Evolutionary conservation across 2,888 invertebrate genomes (phyloP).

Genomic region (Drosophila sordidula): DNA sequence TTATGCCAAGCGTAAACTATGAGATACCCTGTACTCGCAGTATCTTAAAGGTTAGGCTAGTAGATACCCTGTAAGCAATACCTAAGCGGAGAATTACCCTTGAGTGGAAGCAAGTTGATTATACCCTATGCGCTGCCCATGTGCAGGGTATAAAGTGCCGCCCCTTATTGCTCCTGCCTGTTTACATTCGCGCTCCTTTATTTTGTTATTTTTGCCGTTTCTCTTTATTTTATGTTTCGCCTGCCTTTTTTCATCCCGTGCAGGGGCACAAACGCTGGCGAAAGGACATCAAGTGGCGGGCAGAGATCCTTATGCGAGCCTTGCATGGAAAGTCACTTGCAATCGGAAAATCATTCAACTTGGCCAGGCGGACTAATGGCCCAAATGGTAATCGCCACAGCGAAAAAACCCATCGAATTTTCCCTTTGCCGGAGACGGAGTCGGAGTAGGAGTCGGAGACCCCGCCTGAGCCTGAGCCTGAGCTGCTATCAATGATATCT

Average conservation of each 20-base stretch:
- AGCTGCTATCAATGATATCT: slow-evolving; percentile 28
- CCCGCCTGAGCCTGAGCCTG: background rate
- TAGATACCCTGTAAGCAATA: slow-evolving; percentile 6
- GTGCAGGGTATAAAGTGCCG: slow-evolving; percentile 14
- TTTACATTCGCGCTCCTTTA: slow-evolving; percentile 35
- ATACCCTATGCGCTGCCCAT: background rate
- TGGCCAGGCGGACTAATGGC: slow-evolving; percentile 42
- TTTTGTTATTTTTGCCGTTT: slow-evolving; percentile 8
- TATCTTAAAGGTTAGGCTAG: background rate
- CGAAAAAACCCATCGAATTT: slow-evolving; percentile 28
- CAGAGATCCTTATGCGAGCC: slow-evolving; percentile 36
- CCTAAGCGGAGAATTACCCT: too few relatives aligned
- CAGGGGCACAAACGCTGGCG: slow-evolving; percentile 26
- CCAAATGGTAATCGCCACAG: slow-evolving; percentile 50
- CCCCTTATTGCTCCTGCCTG: slow-evolving; percentile 24
- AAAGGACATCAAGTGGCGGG: slow-evolving; percentile 50
- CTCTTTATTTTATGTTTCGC: slow-evolving; percentile 28
- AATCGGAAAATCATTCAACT: slow-evolving; percentile 47
- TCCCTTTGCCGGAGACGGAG: background rate
- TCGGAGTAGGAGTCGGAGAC: background rate
- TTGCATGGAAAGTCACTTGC: slow-evolving; percentile 44
- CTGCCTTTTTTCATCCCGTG: background rate
- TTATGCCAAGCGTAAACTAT: background rate
- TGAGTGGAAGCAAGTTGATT: too few relatives aligned
- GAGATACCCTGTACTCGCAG: background rate